These are phyloP conservation scores for Trilocha varians DNA, from an alignment of 2,888 invertebrate genomes.

Conservation along the genomic window DNA sequence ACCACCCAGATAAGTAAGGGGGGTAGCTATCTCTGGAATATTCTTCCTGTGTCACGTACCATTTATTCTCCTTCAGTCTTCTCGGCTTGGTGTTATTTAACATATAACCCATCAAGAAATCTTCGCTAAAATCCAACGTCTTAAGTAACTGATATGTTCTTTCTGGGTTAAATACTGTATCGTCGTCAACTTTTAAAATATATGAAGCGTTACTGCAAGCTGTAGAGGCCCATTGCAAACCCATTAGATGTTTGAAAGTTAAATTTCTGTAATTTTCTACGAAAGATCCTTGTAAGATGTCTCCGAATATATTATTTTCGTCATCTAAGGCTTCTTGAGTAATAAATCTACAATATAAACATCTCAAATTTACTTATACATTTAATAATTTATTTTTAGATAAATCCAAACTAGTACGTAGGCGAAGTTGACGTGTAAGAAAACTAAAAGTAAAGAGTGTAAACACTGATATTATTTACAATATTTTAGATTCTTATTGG, in stretches of 20 bases:
- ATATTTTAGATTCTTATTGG: too few relatives aligned
- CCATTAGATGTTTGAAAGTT: constrained; percentile 89
- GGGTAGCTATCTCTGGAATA: constrained; percentile 77
- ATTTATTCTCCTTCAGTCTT: constrained; percentile 80
- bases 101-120: constrained; percentile 77
- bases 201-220: constrained; percentile 75
- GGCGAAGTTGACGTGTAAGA: too few relatives aligned
- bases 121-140: constrained; percentile 19
- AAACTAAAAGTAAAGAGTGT: too few relatives aligned
- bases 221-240: constrained; percentile 80
- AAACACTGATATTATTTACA: too few relatives aligned
- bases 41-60: constrained; percentile 83
- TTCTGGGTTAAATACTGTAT: constrained; percentile 81
- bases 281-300: constrained; percentile 85
- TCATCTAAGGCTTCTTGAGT: constrained; percentile 72
- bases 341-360: constrained; percentile 47
- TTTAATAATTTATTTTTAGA: too few relatives aligned
- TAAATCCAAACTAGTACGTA: too few relatives aligned
- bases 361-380: not conserved
- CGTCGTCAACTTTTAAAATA: constrained; percentile 87
- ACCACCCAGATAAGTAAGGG: constrained; percentile 86
- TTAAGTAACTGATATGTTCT: constrained; percentile 39
- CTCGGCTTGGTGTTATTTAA: constrained; percentile 77
- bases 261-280: constrained; percentile 84
- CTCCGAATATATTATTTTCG: constrained; percentile 77